Base-by-base conservation (phyloP, 2,888 invertebrate species). In the Dasypogon diadema region DNA sequence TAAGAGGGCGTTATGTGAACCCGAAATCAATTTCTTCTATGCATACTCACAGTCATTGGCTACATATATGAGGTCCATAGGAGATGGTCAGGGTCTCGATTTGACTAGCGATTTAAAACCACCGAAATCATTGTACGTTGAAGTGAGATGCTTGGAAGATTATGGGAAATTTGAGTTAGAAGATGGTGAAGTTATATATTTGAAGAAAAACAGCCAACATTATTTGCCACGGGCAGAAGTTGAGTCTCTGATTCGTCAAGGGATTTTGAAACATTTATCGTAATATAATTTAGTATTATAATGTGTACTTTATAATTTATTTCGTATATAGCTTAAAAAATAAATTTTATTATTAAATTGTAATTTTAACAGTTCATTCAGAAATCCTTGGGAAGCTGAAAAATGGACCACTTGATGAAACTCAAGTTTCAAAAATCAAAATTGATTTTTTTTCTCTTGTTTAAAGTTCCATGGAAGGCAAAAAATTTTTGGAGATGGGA, bases 81-180 rank as follows among this genome's bases (percentile, higher is more conserved):
- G 96, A 0, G 92, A 93, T 79, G 92, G 92, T 58, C 91, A 91
- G 70, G 93, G 94, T 3, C 88, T 95, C 76, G 97, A 99, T 86
- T 89, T 99, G 24, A 95, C 95, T 0, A 91, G 93, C 79, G 93
- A 97, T 84, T 87, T 95, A 74, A 91, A 92, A 78, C 99, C 99
- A 10, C 98, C 98, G 0, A 98, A 98, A 84, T 92, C 94, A 0
- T 88, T 98, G 10, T 97, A 92, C 83, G 92, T 98, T 78, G 96
- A 98, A 89, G 98, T 98, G 72, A 88, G 95, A 14, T 98, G 97
- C 83, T 83, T 96, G 56, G 88, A 90, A 56, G 96, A 99, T 85
- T 97, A 97, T 86, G 99, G 99, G 0, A 96, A 95, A 84, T 91
- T 96, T 81, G 98, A 98, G 85, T 88, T 98, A 8, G 96, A 95